A percentile compares a stretch with the other conserved stretches of the same genome.
phyloP scores from a whole-genome alignment of 1,140 invertebrate species.

The Apis cerana region DNA sequence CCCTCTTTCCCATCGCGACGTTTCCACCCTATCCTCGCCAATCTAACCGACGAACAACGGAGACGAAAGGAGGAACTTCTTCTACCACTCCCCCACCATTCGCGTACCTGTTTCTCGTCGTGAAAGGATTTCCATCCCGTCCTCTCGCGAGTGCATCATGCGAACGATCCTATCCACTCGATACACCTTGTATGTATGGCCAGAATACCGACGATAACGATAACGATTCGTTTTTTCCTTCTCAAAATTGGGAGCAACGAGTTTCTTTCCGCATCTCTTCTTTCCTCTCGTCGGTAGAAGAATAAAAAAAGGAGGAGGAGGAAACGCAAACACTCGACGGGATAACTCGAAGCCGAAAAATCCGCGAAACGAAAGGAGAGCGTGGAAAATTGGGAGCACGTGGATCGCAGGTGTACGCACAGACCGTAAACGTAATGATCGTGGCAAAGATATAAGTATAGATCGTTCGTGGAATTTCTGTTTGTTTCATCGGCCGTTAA shows the following conservation, averaged over 20 bases:
- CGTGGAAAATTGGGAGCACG: neutral
- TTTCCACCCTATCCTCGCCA: conserved; percentile 2
- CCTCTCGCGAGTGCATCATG: neutral
- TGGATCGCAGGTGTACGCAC: neutral
- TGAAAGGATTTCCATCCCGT: neutral
- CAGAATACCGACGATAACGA: neutral
- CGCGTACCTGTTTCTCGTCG: conserved; percentile 6
- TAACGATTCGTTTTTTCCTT: neutral
- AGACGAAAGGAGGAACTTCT: conserved; percentile 8
- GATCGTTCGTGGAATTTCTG: neutral
- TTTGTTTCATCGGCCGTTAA: conserved; percentile 10
- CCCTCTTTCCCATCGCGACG: neutral
- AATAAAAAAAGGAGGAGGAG: neutral
- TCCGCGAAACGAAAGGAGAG: neutral
- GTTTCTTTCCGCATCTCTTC: too few species aligned
- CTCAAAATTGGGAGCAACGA: neutral
- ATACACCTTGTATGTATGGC: neutral
- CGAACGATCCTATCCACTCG: conserved; percentile 8
- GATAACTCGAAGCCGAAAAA: conserved; percentile 14
- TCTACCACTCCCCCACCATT: too few species aligned
- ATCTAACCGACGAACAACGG: conserved; percentile 4
- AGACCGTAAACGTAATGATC: conserved; percentile 32
- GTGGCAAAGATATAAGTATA: neutral
- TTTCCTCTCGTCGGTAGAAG: accelerated
- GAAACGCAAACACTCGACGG: neutral